phyloP scores from a whole-genome alignment of 2,113 vertebrate species.

The Emberiza fucata region DNA sequence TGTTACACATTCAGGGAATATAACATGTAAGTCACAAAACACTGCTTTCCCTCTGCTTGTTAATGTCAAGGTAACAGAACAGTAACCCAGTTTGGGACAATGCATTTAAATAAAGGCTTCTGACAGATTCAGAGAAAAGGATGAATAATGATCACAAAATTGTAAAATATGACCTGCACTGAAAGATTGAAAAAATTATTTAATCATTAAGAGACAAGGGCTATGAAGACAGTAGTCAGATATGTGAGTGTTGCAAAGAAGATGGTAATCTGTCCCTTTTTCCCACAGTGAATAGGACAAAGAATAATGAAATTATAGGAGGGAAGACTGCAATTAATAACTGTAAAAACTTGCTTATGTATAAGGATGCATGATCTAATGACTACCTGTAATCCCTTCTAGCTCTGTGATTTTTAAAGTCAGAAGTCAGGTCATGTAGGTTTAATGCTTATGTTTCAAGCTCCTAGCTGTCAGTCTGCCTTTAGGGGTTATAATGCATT shows the following conservation, averaged over 20 bases:
- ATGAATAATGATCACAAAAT: not conserved
- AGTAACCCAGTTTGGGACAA: not conserved
- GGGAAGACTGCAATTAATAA: not conserved
- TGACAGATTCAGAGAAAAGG: not conserved
- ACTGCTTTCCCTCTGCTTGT: not conserved
- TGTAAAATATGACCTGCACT: not conserved
- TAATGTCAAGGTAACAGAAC: not conserved
- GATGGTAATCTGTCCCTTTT: not conserved
- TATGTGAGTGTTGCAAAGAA: not conserved
- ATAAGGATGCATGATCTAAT: not conserved
- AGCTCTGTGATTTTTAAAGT: not conserved
- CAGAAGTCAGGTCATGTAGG: not conserved
- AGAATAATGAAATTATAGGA: not conserved
- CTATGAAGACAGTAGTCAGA: not conserved
- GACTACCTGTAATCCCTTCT: not conserved
- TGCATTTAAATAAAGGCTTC: not conserved
- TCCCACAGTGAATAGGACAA: not conserved
- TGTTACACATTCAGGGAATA: not conserved
- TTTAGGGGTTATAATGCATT: not conserved
- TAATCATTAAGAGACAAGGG: not conserved
- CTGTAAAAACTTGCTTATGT: not conserved
- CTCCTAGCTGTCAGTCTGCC: not conserved
- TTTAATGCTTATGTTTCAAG: not conserved
- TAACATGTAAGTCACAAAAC: not conserved
- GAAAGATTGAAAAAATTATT: not conserved